Percentiles rank a stretch among this genome's conserved stretches.
Conservation (phyloP, 2,888 invertebrate genomes). For the Quadriops clusia region DNA sequence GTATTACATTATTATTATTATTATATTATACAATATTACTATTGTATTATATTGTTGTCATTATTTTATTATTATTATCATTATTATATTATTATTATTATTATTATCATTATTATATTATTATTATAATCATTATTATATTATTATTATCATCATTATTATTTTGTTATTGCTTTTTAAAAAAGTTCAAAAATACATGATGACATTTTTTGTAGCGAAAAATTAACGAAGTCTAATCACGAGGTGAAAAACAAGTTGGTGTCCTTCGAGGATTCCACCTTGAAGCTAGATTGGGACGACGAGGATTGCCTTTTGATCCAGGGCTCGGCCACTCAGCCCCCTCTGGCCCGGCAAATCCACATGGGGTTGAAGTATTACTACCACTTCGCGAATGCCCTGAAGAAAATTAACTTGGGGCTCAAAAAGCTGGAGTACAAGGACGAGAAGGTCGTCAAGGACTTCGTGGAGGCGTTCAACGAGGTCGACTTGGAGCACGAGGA, state of each 20-base stretch:
- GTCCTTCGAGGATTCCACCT: conserved; percentile 19
- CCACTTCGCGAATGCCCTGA: conserved; percentile 23
- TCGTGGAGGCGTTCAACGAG: conserved; percentile 25
- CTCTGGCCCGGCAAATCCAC: conserved; percentile 26
- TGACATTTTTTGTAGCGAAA: conserved; percentile 24
- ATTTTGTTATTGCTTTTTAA: conserved; percentile 5
- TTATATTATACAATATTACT: no score
- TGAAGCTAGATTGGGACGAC: conserved; percentile 27
- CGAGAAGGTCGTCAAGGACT: conserved; percentile 21
- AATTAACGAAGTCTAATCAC: conserved; percentile 23
- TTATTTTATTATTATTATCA: no score
- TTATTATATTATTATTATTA: no score
- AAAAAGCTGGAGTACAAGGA: conserved; percentile 23
- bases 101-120: no score
- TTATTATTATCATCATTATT: no score
- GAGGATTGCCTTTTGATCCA: conserved; percentile 21
- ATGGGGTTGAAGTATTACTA: conserved; percentile 24
- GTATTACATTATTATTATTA: no score
- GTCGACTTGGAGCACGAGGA: conserved; percentile 21
- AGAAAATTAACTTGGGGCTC: conserved; percentile 23
- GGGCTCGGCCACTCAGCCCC: conserved; percentile 30
- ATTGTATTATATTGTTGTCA: no score
- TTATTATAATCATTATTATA: no score
- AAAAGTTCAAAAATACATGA: no score
- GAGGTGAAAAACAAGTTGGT: conserved; percentile 27